These are phyloP conservation scores for Strigamia crassipes DNA, from an alignment of 2,888 invertebrate species.

Conservation along the genomic window DNA sequence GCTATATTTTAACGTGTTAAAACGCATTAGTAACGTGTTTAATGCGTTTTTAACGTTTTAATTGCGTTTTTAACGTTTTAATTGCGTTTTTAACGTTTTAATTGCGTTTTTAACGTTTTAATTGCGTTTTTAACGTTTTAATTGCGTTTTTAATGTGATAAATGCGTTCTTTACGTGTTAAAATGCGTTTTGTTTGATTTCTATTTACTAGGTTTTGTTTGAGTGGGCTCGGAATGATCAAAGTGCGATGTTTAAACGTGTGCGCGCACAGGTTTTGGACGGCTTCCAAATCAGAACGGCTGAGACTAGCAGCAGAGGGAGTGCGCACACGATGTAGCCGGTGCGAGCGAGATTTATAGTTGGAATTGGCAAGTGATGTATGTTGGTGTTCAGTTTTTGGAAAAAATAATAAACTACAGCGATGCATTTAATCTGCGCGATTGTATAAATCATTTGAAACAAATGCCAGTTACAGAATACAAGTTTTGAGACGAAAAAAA, in stretches of 20 bases:
- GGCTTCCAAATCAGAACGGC: neutral
- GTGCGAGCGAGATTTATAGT: slow-evolving; percentile 4
- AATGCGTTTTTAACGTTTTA: no score
- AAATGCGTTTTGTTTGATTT: no score
- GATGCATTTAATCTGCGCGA: slow-evolving; percentile 27
- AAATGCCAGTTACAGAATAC: neutral
- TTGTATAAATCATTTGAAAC: slow-evolving; percentile 23
- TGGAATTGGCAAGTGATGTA: slow-evolving; percentile 39
- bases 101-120: no score
- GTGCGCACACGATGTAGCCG: neutral
- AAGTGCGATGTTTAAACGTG: neutral
- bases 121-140: no score
- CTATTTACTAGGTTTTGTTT: no score
- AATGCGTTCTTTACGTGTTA: no score
- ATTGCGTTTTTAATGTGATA: no score
- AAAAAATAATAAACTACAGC: slow-evolving; percentile 35
- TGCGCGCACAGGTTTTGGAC: neutral
- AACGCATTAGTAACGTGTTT: no score
- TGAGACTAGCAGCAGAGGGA: neutral
- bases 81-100: no score
- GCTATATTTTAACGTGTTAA: no score
- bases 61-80: no score
- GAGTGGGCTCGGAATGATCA: neutral
- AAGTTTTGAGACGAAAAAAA: neutral
- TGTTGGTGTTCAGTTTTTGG: slow-evolving; percentile 37